phyloP scores from a whole-genome alignment of 2,113 vertebrate genomes.

The Xyliphius kryptos region DNA sequence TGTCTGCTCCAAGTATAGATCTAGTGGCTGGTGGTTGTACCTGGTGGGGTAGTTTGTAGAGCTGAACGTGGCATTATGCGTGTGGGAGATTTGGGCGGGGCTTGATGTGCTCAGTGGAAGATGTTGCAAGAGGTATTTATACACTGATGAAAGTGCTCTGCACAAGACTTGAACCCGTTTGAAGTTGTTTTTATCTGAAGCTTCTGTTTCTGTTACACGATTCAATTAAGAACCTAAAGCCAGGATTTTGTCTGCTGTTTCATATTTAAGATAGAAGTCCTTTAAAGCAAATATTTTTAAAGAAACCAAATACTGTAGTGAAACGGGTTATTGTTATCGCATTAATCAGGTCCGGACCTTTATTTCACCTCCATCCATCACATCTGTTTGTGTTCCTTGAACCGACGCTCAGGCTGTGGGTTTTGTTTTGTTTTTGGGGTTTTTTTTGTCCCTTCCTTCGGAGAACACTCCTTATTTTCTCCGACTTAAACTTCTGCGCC shows the following conservation, averaged over 20 bases:
- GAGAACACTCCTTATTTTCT: no score
- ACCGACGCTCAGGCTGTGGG: neutral
- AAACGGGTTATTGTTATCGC: conserved; percentile 31
- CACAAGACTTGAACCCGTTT: conserved; percentile 22
- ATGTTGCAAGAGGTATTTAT: conserved; percentile 14
- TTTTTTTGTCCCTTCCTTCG: no score
- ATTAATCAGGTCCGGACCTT: conserved; percentile 22
- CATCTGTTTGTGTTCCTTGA: neutral
- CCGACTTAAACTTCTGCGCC: no score
- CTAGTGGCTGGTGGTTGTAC: no score
- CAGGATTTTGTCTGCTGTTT: conserved; percentile 25
- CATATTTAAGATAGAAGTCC: conserved; percentile 1
- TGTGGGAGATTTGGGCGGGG: conserved; percentile 17
- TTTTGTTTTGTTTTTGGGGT: neutral
- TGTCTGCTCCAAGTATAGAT: no score
- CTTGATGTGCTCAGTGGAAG: conserved; percentile 39
- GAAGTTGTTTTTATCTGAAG: neutral
- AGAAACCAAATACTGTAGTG: conserved; percentile 36
- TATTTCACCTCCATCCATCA: neutral
- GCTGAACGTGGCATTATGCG: neutral
- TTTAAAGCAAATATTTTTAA: conserved; percentile 9
- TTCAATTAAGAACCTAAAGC: conserved; percentile 23
- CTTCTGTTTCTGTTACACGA: conserved; percentile 6
- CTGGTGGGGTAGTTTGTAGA: no score
- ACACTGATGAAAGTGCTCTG: conserved; percentile 25